These are phyloP conservation scores for Rutilus rutilus DNA, from an alignment of 2,113 vertebrate species.

Conservation along the genomic window DNA sequence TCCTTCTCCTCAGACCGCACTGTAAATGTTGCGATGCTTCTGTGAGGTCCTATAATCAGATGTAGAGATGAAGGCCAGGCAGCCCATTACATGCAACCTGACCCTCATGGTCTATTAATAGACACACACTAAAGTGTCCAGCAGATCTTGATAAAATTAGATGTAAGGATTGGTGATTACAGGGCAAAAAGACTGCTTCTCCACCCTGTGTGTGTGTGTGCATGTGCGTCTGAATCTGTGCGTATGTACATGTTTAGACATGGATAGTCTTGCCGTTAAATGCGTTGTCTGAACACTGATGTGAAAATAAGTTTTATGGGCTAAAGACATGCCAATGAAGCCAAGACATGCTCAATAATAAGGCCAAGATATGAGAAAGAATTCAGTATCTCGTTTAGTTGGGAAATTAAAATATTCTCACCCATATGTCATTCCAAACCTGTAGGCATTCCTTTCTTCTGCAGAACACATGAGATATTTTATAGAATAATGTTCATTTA, in stretches of 20 bases:
- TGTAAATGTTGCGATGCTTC: neutral
- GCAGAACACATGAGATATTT: neutral
- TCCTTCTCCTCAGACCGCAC: neutral
- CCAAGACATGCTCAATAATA: too few species aligned
- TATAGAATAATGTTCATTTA: neutral
- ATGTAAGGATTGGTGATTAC: conserved; percentile 56
- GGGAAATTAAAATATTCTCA: neutral
- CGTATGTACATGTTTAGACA: neutral
- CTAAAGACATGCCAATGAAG: neutral
- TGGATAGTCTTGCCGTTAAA: neutral
- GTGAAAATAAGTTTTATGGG: neutral
- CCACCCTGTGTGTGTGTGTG: neutral
- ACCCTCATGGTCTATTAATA: conserved; percentile 71
- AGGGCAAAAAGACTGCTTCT: conserved; percentile 49
- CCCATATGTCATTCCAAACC: neutral
- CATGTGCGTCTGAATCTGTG: neutral
- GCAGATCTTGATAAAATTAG: conserved; percentile 59
- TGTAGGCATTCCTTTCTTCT: neutral
- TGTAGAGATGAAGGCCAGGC: conserved; percentile 3
- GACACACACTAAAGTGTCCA: conserved; percentile 57
- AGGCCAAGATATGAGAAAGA: neutral
- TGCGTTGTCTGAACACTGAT: neutral
- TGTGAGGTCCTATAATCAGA: conserved; percentile 20
- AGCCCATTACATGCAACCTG: conserved; percentile 58
- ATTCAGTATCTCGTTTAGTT: neutral